Conservation (phyloP, 1,140 invertebrate species). For the Conopomorpha cramerella region DNA sequence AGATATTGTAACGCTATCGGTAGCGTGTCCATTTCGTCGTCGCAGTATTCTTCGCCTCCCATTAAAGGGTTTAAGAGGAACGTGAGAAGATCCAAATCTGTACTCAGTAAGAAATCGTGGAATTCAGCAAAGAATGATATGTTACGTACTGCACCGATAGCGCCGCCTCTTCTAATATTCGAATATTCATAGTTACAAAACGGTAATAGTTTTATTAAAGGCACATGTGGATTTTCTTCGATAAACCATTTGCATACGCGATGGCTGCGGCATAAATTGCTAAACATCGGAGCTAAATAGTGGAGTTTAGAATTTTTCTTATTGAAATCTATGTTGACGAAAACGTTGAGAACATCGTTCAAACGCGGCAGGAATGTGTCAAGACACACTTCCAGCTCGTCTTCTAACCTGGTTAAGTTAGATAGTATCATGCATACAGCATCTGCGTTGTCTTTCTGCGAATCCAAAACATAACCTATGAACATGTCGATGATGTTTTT, state of each 20-base stretch:
- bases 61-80: constrained; percentile 81
- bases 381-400: constrained; percentile 64
- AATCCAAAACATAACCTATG: constrained; percentile 45
- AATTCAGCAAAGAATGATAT: constrained; percentile 74
- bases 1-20: constrained; percentile 85
- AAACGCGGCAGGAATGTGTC: constrained; percentile 60
- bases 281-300: constrained; percentile 73
- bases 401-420: constrained; percentile 73
- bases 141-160: constrained; percentile 73
- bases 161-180: constrained; percentile 71
- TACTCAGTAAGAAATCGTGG: constrained; percentile 77
- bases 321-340: constrained; percentile 73
- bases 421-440: constrained; percentile 80
- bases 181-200: constrained; percentile 77
- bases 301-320: constrained; percentile 70
- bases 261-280: constrained; percentile 70
- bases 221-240: constrained; percentile 40
- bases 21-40: constrained; percentile 86
- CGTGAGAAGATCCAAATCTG: constrained; percentile 76
- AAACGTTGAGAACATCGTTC: constrained; percentile 68
- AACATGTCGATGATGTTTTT: constrained; percentile 39
- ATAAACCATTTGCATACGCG: constrained; percentile 63
- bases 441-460: constrained; percentile 68
- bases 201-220: constrained; percentile 71
- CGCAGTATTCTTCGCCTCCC: constrained; percentile 86